Evolutionary conservation across 2,888 invertebrate species (phyloP), one percentile per base, ranked within the genome.

Genomic region (Leptodirus hochenwartii): DNA sequence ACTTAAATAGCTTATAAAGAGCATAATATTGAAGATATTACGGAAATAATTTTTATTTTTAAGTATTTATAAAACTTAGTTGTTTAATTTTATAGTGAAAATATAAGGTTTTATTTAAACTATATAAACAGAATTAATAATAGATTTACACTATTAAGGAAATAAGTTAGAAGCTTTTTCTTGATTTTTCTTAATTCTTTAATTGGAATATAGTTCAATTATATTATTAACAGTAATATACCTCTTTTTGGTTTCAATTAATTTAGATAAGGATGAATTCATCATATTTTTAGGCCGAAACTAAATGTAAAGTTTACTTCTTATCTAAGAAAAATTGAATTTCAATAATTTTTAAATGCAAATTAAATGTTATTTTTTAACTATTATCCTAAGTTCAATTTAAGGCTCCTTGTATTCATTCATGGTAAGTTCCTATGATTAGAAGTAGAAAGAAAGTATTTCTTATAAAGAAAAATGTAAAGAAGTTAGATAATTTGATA

Each of bases 151-250:
- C 47, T 49, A 51, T 63, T 44, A 42, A 40, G 41, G 51, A 56
- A 54, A 58, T 59, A 66, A 69, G 65, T 70, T 69, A 69, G 68
- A 62, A 66, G 67, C 67, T 68, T 66, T 54, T 46, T 45, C 41
- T 42, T 41, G 38, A 37, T 17, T 36, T 50, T 24, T 13, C 51
- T 47, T 66, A 63, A 62, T 63, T 66, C 64, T 51, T 57, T 58
- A 66, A 66, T 63, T 65, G 63, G 64, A 65, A 57, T 43, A 28
- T 24, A 30, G 50, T 57, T 62, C 65, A 66, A 47, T 66, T 37
- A 38, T 62, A 64, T 65, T 60, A 68, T 69, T 68, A 69, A 69
- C 67, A 68, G 61, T 67, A 61, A 66, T 62, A 63, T 56, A 62
- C 69, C 67, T 66, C 64, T 64, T 41, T 48, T 53, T 51, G 48